A percentile compares a stretch with the other conserved stretches of the same genome.
These are phyloP conservation scores for Rhea pennata DNA, from an alignment of 2,113 vertebrate species.

Conservation along the genomic window DNA sequence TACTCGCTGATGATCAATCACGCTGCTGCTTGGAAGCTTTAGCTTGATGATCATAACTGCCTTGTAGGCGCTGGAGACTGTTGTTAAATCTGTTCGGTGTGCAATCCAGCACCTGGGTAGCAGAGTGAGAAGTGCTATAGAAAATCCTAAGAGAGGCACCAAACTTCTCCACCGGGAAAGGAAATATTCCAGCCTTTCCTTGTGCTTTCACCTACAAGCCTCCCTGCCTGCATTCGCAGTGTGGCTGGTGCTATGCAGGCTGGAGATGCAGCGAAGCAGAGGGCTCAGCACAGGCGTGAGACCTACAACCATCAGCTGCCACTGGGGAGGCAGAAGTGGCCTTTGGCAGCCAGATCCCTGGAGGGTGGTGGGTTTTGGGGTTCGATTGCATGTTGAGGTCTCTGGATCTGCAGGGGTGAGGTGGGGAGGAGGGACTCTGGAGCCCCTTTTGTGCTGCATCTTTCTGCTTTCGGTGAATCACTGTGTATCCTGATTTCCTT, in stretches of 20 bases:
- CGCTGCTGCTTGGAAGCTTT: neutral
- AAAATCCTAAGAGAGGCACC: neutral
- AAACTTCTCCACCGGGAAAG: conserved; percentile 12
- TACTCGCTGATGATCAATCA: neutral
- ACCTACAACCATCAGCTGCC: neutral
- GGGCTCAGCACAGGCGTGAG: neutral
- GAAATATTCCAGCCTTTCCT: neutral
- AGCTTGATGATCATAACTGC: neutral
- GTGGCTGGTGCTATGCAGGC: neutral
- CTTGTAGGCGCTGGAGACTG: neutral
- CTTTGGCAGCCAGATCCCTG: neutral
- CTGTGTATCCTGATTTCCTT: neutral
- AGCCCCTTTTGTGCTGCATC: neutral
- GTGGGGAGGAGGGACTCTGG: neutral
- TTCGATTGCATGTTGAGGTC: neutral
- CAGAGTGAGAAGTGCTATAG: neutral
- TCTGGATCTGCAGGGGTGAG: neutral
- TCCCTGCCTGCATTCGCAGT: neutral
- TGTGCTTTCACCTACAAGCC: neutral
- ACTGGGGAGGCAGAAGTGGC: neutral
- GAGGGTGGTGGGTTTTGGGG: neutral
- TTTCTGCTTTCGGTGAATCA: neutral
- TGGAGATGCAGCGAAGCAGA: neutral
- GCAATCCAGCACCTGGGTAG: neutral
- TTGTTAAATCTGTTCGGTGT: neutral